These are phyloP conservation scores for Lagocephalus sceleratus DNA, from an alignment of 2,797 vertebrate genomes.

Conservation along the genomic window DNA sequence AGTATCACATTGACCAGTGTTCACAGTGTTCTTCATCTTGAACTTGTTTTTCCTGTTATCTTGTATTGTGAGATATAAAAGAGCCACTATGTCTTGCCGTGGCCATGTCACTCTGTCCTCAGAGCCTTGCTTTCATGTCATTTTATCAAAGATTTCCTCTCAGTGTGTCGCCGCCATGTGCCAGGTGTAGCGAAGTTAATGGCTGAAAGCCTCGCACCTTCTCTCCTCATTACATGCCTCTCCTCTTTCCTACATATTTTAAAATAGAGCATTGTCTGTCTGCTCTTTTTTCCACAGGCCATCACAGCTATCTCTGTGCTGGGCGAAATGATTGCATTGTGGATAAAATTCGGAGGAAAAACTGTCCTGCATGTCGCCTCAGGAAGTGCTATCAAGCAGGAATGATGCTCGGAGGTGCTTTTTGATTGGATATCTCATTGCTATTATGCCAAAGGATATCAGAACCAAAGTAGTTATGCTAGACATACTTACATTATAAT, in stretches of 20 bases:
- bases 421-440: conserved; percentile 16
- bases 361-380: conserved; percentile 95
- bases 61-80: conserved; percentile 59
- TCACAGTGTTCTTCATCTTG: conserved; percentile 62
- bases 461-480: background rate
- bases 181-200: conserved; percentile 28
- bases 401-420: conserved; percentile 96
- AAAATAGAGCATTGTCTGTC: conserved; percentile 32
- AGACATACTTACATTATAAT: background rate
- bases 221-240: conserved; percentile 23
- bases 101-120: conserved; percentile 76
- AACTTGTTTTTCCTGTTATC: conserved; percentile 71
- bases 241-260: conserved; percentile 13
- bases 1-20: conserved; percentile 64
- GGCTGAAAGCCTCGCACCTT: conserved; percentile 18
- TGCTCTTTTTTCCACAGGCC: conserved; percentile 76
- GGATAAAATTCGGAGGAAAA: conserved; percentile 98
- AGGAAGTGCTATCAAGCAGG: conserved; percentile 96
- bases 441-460: background rate
- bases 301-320: conserved; percentile 96
- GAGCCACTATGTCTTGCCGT: conserved; percentile 68
- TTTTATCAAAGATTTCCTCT: conserved; percentile 46
- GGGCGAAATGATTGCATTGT: conserved; percentile 98
- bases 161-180: conserved; percentile 11
- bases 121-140: conserved; percentile 65